A percentile compares a stretch with the other conserved stretches of the same genome.
Conservation (phyloP, 2,797 vertebrate species). For the Xenopus petersii region DNA sequence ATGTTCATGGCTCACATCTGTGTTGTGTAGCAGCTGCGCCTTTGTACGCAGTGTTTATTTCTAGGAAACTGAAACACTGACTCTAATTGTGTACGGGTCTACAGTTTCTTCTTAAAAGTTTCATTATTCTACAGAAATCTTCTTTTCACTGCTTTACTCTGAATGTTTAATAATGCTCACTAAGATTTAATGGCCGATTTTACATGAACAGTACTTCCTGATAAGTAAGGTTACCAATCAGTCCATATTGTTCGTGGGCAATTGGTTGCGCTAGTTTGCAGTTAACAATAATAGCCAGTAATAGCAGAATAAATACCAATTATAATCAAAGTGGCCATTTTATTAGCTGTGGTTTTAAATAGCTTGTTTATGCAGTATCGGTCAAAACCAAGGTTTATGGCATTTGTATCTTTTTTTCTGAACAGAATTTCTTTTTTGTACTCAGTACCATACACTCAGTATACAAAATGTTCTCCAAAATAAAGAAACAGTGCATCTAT, state of each 20-base stretch:
- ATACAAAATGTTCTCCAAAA: slow-evolving; percentile 14
- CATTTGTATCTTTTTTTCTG: background rate
- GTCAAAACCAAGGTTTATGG: slow-evolving; percentile 36
- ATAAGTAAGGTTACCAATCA: slow-evolving; percentile 49
- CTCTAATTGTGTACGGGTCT: slow-evolving; percentile 25
- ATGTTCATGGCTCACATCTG: slow-evolving; percentile 22
- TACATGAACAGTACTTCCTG: slow-evolving; percentile 33
- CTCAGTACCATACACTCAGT: background rate
- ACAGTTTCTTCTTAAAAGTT: slow-evolving; percentile 14
- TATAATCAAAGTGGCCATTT: slow-evolving; percentile 47
- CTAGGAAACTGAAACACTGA: slow-evolving; percentile 34
- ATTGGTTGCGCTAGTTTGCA: slow-evolving; percentile 29
- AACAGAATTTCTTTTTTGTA: slow-evolving; percentile 13
- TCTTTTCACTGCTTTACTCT: slow-evolving; percentile 32
- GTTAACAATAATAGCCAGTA: slow-evolving; percentile 43
- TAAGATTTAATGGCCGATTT: slow-evolving; percentile 40
- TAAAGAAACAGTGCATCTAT: background rate
- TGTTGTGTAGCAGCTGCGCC: slow-evolving; percentile 35
- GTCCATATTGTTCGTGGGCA: slow-evolving; percentile 44
- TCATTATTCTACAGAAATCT: slow-evolving; percentile 38
- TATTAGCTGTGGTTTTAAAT: slow-evolving; percentile 44
- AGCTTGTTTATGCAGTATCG: slow-evolving; percentile 39
- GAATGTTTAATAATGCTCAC: slow-evolving; percentile 34
- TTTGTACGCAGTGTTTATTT: slow-evolving; percentile 42
- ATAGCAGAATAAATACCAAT: slow-evolving; percentile 43